Conservation (phyloP, 2,797 vertebrate species). For the Takifugu ocellatus region DNA sequence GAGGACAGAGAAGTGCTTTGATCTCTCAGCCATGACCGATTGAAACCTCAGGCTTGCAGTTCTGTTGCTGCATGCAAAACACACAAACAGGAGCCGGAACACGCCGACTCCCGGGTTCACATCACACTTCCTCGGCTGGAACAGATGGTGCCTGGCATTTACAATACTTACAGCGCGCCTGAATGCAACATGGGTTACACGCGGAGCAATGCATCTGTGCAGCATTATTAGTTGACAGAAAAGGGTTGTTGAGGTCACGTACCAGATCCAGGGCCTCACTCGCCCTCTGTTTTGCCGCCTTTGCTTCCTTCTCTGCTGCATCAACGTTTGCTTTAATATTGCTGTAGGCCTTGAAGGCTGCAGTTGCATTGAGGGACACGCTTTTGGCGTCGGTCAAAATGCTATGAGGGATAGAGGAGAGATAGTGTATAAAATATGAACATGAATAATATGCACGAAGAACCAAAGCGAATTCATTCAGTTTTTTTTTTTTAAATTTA, state of each 20-base stretch:
- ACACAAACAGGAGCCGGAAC: conserved; percentile 7
- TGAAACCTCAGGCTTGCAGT: conserved; percentile 46
- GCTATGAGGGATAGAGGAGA: conserved; percentile 64
- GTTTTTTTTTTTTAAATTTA: too few species aligned
- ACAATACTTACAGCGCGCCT: conserved; percentile 1
- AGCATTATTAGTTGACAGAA: too few species aligned
- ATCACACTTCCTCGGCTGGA: conserved; percentile 17
- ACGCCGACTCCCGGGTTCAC: conserved; percentile 11
- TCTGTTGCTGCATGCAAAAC: conserved; percentile 35
- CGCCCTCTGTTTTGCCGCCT: conserved; percentile 81
- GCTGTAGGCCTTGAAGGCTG: conserved; percentile 93
- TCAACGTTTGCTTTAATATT: conserved; percentile 91
- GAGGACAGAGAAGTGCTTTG: conserved; percentile 51
- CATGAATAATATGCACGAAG: too few species aligned
- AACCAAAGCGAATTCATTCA: too few species aligned
- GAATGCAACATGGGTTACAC: conserved; percentile 5
- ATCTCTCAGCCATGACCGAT: conserved; percentile 63
- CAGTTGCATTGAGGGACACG: conserved; percentile 95
- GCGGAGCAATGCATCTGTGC: not conserved
- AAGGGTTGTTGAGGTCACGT: conserved; percentile 47
- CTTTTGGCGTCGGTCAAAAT: conserved; percentile 95
- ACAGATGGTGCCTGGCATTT: conserved; percentile 14
- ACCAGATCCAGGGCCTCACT: conserved; percentile 86
- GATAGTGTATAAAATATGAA: too few species aligned
- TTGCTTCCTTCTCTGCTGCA: conserved; percentile 87